Conservation (phyloP, 2,113 vertebrate genomes). For the Zootoca vivipara region DNA sequence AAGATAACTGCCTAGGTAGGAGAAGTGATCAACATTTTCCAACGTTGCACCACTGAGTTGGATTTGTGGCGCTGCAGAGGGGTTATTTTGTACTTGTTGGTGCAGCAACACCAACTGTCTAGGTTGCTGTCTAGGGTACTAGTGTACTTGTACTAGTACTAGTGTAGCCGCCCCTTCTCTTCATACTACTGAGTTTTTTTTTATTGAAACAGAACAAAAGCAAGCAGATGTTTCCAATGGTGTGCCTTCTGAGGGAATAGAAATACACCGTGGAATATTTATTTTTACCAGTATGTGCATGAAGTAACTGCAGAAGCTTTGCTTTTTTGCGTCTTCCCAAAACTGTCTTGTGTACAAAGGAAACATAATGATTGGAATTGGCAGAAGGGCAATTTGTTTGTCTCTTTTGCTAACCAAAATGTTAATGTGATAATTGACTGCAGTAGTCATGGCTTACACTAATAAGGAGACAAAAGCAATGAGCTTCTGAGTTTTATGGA, state of each 20-base stretch:
- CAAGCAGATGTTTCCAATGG: not conserved
- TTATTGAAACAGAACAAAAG: too few relatives aligned
- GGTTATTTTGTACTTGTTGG: too few relatives aligned
- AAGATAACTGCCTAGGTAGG: too few relatives aligned
- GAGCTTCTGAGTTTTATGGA: conserved; percentile 17
- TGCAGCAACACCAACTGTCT: too few relatives aligned
- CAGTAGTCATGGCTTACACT: not conserved
- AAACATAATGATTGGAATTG: not conserved
- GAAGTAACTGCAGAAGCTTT: not conserved
- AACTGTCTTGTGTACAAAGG: not conserved
- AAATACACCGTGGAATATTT: not conserved
- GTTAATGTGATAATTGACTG: conserved; percentile 14
- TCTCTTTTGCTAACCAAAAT: conserved; percentile 16
- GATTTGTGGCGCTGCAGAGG: too few relatives aligned
- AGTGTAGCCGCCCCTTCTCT: too few relatives aligned
- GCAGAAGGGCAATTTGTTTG: conserved; percentile 8
- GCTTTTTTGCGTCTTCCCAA: not conserved
- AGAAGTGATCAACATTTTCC: too few relatives aligned
- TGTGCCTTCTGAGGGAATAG: not conserved
- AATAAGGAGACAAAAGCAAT: conserved; percentile 7
- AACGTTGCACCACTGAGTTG: too few relatives aligned
- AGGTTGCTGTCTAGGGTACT: too few relatives aligned
- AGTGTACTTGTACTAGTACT: too few relatives aligned
- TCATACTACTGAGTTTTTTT: too few relatives aligned
- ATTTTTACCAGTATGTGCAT: not conserved